A percentile compares a stretch with the other conserved stretches of the same genome.
Conservation (phyloP, 2,797 vertebrate species). For the Amblyraja radiata region DNA sequence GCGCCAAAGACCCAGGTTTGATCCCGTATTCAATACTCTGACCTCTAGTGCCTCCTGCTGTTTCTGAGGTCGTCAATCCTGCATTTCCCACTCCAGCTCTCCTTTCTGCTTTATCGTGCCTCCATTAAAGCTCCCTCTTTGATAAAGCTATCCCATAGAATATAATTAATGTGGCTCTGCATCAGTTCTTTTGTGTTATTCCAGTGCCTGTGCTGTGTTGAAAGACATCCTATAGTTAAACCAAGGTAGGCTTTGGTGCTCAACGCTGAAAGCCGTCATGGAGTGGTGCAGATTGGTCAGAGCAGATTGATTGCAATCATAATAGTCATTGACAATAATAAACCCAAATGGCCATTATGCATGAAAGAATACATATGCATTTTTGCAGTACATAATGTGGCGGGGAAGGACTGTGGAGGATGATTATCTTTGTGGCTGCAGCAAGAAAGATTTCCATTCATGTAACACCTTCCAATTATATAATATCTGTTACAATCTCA, state of each 20-base stretch:
- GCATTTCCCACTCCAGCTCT: no score
- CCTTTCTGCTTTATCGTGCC: no score
- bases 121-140: no score
- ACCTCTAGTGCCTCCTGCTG: no score
- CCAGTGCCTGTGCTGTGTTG: no score
- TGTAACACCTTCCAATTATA: neutral
- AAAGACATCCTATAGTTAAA: neutral
- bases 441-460: neutral
- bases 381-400: neutral
- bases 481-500: neutral
- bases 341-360: neutral
- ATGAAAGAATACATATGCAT: neutral
- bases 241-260: neutral
- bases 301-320: neutral
- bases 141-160: no score
- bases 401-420: neutral
- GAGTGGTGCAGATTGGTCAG: neutral
- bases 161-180: no score
- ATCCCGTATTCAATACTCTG: no score
- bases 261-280: neutral
- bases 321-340: neutral
- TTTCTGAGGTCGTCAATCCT: no score
- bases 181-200: no score
- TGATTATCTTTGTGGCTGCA: neutral
- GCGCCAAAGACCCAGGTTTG: no score